Evolutionary conservation across 1,140 invertebrate species (phyloP).

Genomic region (Rhopalosiphum maidis): DNA sequence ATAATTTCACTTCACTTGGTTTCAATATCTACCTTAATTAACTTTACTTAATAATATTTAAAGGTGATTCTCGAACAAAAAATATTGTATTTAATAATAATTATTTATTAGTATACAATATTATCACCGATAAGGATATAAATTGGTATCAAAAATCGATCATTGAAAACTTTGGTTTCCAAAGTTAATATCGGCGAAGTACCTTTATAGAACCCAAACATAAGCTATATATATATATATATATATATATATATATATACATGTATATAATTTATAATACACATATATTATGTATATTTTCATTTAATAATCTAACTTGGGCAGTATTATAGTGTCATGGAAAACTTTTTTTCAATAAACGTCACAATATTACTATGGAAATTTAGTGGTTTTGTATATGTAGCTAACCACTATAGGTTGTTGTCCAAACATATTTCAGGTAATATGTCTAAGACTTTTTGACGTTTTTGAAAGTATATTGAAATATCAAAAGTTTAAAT

Average conservation of each 20-base stretch:
- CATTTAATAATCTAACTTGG: conserved; percentile 15
- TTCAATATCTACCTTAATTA: neutral
- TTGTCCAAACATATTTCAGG: neutral
- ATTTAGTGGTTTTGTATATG: conserved; percentile 18
- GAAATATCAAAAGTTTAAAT: neutral
- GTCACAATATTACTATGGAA: neutral
- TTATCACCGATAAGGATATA: conserved; percentile 36
- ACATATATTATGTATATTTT: neutral
- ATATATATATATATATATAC: neutral
- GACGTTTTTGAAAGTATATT: conserved; percentile 1
- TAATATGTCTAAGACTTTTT: neutral
- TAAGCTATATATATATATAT: neutral
- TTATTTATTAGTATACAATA: neutral
- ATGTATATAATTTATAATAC: neutral
- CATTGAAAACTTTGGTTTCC: conserved; percentile 42
- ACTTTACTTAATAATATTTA: neutral
- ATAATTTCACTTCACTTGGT: neutral
- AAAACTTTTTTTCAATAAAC: conserved; percentile 53
- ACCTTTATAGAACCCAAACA: neutral
- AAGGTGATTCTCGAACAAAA: neutral
- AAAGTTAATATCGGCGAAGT: conserved; percentile 35
- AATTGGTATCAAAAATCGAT: conserved; percentile 31
- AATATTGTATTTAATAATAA: neutral
- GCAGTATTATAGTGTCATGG: conserved; percentile 1
- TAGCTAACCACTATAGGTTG: neutral